phyloP scores from a whole-genome alignment of 2,797 vertebrate genomes.

The Brotula barbata region DNA sequence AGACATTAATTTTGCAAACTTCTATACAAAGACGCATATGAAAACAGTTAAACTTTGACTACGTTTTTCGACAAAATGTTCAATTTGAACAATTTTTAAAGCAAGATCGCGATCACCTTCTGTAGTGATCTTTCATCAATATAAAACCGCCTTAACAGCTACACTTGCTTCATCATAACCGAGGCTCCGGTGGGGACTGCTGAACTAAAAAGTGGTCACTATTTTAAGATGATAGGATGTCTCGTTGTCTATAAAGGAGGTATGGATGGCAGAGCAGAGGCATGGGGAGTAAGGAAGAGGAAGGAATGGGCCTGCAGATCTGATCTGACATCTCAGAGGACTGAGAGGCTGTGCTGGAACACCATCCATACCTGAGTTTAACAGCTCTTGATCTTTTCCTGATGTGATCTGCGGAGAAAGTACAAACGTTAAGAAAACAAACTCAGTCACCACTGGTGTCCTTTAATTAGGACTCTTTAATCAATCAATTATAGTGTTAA shows the following conservation, averaged over 20 bases:
- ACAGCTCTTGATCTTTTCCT: conserved; percentile 42
- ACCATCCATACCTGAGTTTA: conserved; percentile 55
- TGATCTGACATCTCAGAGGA: conserved; percentile 47
- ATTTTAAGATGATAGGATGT: conserved; percentile 34
- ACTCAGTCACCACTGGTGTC: not conserved
- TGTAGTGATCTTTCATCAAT: no score
- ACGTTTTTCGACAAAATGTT: no score
- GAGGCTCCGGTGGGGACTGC: conserved; percentile 5
- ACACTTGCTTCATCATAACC: not conserved
- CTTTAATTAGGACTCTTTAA: not conserved
- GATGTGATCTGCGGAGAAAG: conserved; percentile 10
- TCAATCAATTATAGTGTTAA: no score
- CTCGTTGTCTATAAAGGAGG: conserved; percentile 33
- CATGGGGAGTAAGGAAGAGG: not conserved
- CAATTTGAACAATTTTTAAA: no score
- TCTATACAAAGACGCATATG: no score
- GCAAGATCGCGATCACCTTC: no score
- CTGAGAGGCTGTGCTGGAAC: conserved; percentile 36
- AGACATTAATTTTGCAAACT: no score
- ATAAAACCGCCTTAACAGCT: no score
- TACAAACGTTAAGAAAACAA: not conserved
- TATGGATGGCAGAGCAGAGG: conserved; percentile 28
- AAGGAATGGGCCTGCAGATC: conserved; percentile 8
- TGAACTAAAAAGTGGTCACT: conserved; percentile 18
- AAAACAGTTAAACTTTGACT: no score